phyloP scores from a whole-genome alignment of 2,797 vertebrate species.

The Chrysocyon brachyurus region DNA sequence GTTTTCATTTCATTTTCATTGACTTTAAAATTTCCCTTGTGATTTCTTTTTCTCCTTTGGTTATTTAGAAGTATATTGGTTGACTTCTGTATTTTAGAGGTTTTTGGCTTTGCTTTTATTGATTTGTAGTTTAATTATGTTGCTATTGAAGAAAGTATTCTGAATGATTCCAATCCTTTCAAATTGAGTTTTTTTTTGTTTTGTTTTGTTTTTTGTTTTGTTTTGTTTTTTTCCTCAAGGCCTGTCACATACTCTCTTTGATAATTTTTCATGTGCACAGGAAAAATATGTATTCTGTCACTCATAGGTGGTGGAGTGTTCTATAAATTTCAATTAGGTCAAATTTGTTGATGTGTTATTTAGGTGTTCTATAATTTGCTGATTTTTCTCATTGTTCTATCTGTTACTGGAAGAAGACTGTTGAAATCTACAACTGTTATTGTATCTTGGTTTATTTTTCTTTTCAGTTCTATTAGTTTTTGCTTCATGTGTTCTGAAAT shows the following conservation, averaged over 20 bases:
- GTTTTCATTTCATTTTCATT: conserved; percentile 24
- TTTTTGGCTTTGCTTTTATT: not conserved
- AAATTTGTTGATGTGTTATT: not conserved
- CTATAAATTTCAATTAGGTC: not conserved
- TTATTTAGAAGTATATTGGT: not conserved
- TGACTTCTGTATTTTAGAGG: not conserved
- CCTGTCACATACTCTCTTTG: not conserved
- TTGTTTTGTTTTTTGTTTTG: too few species aligned
- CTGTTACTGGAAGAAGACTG: not conserved
- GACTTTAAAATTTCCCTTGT: not conserved
- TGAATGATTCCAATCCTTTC: not conserved
- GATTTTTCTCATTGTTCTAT: not conserved
- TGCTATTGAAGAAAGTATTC: not conserved
- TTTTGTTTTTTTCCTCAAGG: too few species aligned
- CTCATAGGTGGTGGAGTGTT: not conserved
- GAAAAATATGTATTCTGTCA: not conserved
- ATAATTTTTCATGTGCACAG: not conserved
- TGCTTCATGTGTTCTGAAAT: too few species aligned
- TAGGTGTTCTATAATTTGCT: not conserved
- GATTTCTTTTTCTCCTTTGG: not conserved
- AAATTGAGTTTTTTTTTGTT: not conserved
- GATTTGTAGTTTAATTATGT: not conserved
- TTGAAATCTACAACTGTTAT: not conserved
- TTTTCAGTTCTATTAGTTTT: too few species aligned
- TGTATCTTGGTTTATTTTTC: not conserved